These are phyloP conservation scores for Amblyjoppa fuscipennis DNA, from an alignment of 2,888 invertebrate species.

Conservation along the genomic window DNA sequence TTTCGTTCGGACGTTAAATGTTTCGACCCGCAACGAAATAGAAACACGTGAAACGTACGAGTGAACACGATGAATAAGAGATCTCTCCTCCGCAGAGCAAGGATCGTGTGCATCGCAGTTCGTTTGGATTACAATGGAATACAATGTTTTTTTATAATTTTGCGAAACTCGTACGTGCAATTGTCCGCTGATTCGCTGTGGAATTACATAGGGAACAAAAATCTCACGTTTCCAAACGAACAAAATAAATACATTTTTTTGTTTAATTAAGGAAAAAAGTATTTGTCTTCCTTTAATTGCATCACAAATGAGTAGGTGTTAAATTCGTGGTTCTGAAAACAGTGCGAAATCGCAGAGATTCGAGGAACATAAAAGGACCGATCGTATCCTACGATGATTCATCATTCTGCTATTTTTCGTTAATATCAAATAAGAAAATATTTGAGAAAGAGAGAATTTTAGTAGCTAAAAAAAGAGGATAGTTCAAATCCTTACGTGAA, in stretches of 20 bases:
- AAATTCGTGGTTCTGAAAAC: too few species aligned
- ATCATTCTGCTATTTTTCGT: too few species aligned
- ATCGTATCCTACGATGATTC: too few species aligned
- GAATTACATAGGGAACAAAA: background rate
- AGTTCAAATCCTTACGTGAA: background rate
- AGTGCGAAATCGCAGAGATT: too few species aligned
- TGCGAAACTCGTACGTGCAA: slow-evolving; percentile 28
- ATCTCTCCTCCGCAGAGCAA: background rate
- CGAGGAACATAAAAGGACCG: too few species aligned
- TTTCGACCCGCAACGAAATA: slow-evolving; percentile 33
- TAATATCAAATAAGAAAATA: too few species aligned
- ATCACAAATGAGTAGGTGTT: too few species aligned
- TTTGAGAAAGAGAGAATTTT: too few species aligned
- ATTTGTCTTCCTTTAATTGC: too few species aligned
- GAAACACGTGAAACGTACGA: slow-evolving; percentile 46
- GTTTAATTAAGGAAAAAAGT: background rate
- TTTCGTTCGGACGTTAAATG: slow-evolving; percentile 42
- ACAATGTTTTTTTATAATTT: background rate
- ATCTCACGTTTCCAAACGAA: background rate
- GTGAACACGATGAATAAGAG: slow-evolving; percentile 56
- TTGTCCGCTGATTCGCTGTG: slow-evolving; percentile 1
- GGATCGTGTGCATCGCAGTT: background rate
- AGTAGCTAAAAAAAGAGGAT: too few species aligned
- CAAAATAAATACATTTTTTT: background rate
- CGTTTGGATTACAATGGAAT: background rate